Conservation (phyloP, 1,140 invertebrate genomes). For the Papilio xuthus region DNA sequence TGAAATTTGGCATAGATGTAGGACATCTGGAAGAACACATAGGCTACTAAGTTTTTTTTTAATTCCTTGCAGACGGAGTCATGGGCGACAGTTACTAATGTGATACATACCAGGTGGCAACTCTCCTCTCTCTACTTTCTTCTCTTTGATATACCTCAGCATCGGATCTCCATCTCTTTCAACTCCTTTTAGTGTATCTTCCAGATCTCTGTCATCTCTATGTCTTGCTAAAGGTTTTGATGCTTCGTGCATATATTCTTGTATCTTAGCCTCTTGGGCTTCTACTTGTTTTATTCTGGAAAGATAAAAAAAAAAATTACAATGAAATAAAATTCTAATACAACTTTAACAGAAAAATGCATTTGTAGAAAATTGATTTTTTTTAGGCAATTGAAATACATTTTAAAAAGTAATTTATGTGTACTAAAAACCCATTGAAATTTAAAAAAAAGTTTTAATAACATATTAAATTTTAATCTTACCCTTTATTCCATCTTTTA, state of each 20-base stretch:
- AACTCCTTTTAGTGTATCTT: conserved; percentile 87
- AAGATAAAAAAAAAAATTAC: conserved; percentile 45
- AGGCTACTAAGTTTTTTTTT: no score
- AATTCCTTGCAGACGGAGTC: no score
- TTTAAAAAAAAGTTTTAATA: no score
- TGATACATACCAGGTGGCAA: conserved; percentile 63
- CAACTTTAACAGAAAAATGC: no score
- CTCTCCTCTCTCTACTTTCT: conserved; percentile 84
- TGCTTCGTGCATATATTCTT: conserved; percentile 91
- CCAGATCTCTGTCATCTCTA: conserved; percentile 94
- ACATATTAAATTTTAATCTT: conserved; percentile 42
- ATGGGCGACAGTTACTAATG: no score
- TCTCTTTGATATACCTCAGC: conserved; percentile 92
- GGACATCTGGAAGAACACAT: no score
- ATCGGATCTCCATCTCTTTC: conserved; percentile 96
- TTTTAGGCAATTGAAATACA: no score
- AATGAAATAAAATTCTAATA: conserved; percentile 15
- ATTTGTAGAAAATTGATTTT: no score
- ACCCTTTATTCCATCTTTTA: conserved; percentile 94
- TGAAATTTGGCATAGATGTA: no score
- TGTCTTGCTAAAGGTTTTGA: conserved; percentile 95
- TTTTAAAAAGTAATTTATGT: no score
- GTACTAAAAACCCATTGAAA: neutral
- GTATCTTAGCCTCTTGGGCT: conserved; percentile 85
- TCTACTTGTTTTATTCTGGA: conserved; percentile 89